Conservation (phyloP, 2,113 vertebrate species). For the Meriones unguiculatus region DNA sequence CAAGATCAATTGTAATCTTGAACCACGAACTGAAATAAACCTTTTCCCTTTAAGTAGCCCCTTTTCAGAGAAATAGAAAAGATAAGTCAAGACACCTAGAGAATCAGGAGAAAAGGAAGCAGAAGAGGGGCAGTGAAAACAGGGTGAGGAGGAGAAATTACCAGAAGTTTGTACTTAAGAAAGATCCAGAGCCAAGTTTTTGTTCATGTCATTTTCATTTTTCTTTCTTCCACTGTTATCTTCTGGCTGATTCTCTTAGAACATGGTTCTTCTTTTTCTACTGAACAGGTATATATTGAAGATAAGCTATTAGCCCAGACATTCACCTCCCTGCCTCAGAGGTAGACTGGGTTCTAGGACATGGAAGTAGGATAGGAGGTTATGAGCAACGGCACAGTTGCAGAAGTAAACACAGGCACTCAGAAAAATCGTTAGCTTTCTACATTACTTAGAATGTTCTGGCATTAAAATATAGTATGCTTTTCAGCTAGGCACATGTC, state of each 20-base stretch:
- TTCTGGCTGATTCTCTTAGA: neutral
- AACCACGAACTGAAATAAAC: neutral
- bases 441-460: neutral
- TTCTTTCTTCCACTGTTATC: neutral
- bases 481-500: neutral
- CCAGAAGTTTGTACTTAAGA: neutral
- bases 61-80: neutral
- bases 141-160: neutral
- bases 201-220: neutral
- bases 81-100: neutral
- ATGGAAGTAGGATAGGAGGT: too few species aligned
- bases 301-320: neutral
- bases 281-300: neutral
- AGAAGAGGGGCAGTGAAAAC: neutral
- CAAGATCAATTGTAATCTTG: too few species aligned
- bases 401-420: neutral
- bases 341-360: neutral
- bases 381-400: neutral
- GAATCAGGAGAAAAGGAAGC: neutral
- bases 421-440: slow-evolving; percentile 17
- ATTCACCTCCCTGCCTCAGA: neutral
- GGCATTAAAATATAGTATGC: neutral
- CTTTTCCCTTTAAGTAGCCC: neutral
- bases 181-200: neutral
- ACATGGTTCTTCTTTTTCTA: neutral